A percentile compares a stretch with the other conserved stretches of the same genome.
Conservation (phyloP, 1,140 invertebrate species). For the Heliothis subflexa region DNA sequence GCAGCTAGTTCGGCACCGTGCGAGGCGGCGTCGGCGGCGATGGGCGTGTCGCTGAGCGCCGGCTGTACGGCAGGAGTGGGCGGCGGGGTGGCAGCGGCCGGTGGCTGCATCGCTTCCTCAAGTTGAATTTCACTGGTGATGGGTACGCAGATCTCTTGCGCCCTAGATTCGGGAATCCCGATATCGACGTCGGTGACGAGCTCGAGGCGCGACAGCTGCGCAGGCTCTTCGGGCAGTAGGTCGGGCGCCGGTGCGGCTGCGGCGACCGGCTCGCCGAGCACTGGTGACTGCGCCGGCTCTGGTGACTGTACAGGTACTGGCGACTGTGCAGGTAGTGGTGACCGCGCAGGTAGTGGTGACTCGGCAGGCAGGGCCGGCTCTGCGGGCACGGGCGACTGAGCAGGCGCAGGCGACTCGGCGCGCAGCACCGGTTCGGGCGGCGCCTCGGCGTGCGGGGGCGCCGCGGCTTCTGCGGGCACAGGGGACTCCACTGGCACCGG, state of each 20-base stretch:
- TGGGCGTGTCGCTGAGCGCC: constrained; percentile 48
- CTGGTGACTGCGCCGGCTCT: background rate
- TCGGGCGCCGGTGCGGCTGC: constrained; percentile 70
- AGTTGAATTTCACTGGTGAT: constrained; percentile 72
- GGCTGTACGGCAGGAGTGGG: constrained; percentile 67
- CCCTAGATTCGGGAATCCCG: constrained; percentile 75
- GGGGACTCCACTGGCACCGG: constrained; percentile 4
- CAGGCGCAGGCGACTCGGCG: constrained; percentile 46
- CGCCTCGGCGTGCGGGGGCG: background rate
- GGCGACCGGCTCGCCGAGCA: background rate
- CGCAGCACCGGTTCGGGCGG: constrained; percentile 30
- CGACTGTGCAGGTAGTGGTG: background rate
- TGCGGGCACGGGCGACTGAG: constrained; percentile 20
- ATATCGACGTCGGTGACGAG: constrained; percentile 78
- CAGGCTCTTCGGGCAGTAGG: constrained; percentile 68
- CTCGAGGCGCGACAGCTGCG: constrained; percentile 58
- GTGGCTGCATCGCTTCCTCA: constrained; percentile 62
- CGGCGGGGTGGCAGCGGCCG: constrained; percentile 62
- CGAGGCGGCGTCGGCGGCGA: constrained; percentile 57
- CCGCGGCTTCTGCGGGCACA: background rate
- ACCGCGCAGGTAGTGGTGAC: background rate
- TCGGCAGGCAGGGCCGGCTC: background rate
- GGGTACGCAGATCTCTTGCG: constrained; percentile 79
- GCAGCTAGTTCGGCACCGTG: constrained; percentile 36
- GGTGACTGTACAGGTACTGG: background rate